Evolutionary conservation across 1,140 invertebrate species (phyloP), one percentile per base, ranked within the genome.

Genomic region (Melitaea cinxia): DNA sequence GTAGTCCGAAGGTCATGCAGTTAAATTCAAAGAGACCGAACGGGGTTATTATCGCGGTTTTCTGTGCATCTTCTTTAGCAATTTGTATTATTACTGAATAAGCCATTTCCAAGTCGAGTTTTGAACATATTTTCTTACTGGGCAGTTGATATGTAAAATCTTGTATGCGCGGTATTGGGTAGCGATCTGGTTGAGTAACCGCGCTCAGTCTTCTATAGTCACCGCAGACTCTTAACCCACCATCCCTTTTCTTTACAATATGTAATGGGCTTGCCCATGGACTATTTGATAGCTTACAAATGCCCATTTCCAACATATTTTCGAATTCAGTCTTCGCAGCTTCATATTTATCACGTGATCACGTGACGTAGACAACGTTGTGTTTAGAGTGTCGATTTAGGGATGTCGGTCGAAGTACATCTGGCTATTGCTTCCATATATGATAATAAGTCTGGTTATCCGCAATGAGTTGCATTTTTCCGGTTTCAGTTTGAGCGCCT

Each of bases 211-310:
- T 19, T 1, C 68, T 9, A 37, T 62, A 70, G 14, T 70, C 57
- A 3, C 62, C 68, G 19, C 52, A 65, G 1, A 63, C 57, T 47
- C 63, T 17, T 15, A 61, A 7, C 2, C 58, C 63, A 1, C 63
- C 62, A 14, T 65, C 49, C 10, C 62, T 58, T 19, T 65, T 70
- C 0, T 15, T 10, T 0, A 70, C 68, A 0, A 70, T 57, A 17
- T 66, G 68, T n/a, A 71, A 28, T 17, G 63, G 63, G 49, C 57
- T 61, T 9, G 68, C 45, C 68, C 68, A 66, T 4, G 6, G 15
- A n/a, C 49, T 60, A 14, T 70, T 67, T 2, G 49, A 56, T 47
- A 60, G 64, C 4, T 64, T 49, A 49, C 64, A 64, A 12, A 71
- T 71, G 0, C 69, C 69, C 35, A 67, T 26, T 23, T 71, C 49